Evolutionary conservation across 2,113 vertebrate genomes (phyloP).

Genomic region (Tor tambroides): DNA sequence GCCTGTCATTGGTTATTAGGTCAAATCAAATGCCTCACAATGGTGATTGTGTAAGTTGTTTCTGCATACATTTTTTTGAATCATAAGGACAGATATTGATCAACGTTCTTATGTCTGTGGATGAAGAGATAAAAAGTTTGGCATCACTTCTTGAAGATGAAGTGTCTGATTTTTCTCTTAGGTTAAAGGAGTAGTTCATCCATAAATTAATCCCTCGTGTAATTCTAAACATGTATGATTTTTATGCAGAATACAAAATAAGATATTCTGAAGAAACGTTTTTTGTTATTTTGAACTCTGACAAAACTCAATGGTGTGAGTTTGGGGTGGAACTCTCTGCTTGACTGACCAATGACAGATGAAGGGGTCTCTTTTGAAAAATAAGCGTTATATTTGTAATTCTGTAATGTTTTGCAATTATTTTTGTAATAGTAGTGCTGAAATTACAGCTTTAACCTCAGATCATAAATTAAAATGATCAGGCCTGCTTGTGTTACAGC

Average conservation of each 20-base stretch:
- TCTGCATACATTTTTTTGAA: not conserved
- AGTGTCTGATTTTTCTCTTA: not conserved
- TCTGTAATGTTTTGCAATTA: not conserved
- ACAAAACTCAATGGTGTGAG: not conserved
- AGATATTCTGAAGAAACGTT: not conserved
- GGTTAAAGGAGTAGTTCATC: not conserved
- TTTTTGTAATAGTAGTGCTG: not conserved
- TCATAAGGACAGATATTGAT: not conserved
- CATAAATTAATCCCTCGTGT: not conserved
- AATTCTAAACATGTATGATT: not conserved
- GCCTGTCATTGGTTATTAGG: slow-evolving; percentile 28
- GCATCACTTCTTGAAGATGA: not conserved
- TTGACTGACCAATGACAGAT: not conserved
- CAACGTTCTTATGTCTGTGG: not conserved
- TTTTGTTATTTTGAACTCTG: no score
- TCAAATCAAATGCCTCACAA: slow-evolving; percentile 37
- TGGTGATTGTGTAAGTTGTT: not conserved
- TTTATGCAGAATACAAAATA: not conserved
- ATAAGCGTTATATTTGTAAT: not conserved
- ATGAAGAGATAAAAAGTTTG: not conserved
- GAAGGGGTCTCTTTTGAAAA: not conserved
- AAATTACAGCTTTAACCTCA: not conserved
- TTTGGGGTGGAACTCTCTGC: no score
- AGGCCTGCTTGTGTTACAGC: not conserved
- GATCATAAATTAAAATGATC: not conserved